These are phyloP conservation scores for Ivindomyrus marchei DNA, from an alignment of 2,113 vertebrate species.

Conservation along the genomic window DNA sequence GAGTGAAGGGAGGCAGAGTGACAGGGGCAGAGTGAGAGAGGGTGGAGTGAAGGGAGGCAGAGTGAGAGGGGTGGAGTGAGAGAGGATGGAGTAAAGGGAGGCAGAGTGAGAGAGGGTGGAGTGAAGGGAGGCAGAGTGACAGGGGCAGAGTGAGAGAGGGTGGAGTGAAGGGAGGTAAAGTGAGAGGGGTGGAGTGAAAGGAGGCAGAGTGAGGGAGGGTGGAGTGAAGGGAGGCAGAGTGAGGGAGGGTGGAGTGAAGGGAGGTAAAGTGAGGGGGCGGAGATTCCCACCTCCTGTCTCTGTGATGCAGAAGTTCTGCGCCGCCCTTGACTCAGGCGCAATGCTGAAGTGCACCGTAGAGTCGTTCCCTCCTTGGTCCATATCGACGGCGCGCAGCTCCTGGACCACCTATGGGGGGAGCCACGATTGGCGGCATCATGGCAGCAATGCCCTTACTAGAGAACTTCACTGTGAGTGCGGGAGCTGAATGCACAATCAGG, in stretches of 20 bases:
- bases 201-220: slow-evolving; percentile 2
- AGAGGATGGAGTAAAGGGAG: not conserved
- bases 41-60: too few relatives aligned
- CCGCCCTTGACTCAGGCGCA: slow-evolving; percentile 58
- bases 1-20: not conserved
- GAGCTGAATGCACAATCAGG: not conserved
- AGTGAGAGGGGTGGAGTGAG: not conserved
- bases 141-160: not conserved
- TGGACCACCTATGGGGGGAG: slow-evolving; percentile 71
- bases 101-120: not conserved
- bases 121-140: not conserved
- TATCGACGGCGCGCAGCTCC: slow-evolving; percentile 73
- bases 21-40: too few relatives aligned
- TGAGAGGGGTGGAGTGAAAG: not conserved
- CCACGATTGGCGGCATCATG: slow-evolving; percentile 35
- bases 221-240: not conserved
- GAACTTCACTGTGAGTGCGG: not conserved
- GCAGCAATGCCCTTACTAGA: not conserved
- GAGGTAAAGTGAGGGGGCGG: not conserved
- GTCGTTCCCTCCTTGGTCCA: slow-evolving; percentile 73
- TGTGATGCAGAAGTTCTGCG: slow-evolving; percentile 75
- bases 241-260: not conserved
- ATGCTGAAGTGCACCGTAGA: slow-evolving; percentile 77
- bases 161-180: not conserved
- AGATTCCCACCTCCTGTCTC: slow-evolving; percentile 69